Evolutionary conservation across 2,797 vertebrate species (phyloP).

Genomic region (Craterocephalus amniculus): DNA sequence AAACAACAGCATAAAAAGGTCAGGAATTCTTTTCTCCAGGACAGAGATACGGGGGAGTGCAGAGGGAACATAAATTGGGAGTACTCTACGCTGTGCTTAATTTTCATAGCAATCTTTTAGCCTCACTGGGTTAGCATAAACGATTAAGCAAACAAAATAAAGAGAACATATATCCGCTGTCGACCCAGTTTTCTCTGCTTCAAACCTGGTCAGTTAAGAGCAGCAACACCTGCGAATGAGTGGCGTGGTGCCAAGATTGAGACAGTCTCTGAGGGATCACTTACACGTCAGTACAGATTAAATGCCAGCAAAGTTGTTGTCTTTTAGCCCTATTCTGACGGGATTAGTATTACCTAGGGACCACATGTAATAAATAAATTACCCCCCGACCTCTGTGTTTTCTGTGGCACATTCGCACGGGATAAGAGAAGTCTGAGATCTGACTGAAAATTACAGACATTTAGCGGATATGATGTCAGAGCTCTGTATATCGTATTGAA

Average conservation of each 20-base stretch:
- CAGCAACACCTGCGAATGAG: not conserved
- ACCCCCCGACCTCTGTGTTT: no score
- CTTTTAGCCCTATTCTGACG: no score
- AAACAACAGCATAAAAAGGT: slow-evolving; percentile 68
- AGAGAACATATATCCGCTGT: no score
- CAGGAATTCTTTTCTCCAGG: slow-evolving; percentile 68
- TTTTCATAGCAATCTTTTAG: slow-evolving; percentile 21
- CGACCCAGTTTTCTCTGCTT: not conserved
- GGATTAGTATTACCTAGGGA: no score
- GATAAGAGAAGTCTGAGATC: no score
- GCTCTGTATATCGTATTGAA: no score
- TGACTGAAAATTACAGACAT: no score
- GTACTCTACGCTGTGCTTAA: slow-evolving; percentile 4
- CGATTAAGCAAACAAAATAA: slow-evolving; percentile 4
- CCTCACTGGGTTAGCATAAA: not conserved
- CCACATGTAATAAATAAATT: no score
- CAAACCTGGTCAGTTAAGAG: not conserved
- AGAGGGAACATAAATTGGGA: slow-evolving; percentile 39
- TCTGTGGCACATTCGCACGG: no score
- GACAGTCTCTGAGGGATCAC: no score
- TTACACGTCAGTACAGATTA: no score
- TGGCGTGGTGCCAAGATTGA: not conserved
- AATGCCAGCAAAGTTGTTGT: not conserved
- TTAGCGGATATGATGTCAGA: no score
- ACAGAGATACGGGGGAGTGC: slow-evolving; percentile 33